Percentiles rank a stretch among this genome's conserved stretches.
Conservation (phyloP, 2,888 invertebrate species). For the Ecliptopera silaceata region DNA sequence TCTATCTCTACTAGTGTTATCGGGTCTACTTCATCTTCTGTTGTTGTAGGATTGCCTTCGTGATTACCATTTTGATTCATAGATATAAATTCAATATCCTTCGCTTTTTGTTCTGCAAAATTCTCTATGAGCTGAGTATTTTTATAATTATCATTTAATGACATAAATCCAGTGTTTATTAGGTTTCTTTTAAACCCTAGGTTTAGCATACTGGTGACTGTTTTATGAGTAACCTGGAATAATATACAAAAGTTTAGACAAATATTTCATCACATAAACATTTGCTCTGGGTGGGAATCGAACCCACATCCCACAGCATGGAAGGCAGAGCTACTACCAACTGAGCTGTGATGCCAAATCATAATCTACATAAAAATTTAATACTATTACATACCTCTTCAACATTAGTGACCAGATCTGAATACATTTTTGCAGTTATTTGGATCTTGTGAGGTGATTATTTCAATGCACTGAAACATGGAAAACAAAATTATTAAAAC, state of each 20-base stretch:
- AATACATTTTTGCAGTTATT: conserved; percentile 5
- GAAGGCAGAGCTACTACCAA: too few species aligned
- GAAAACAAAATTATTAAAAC: neutral
- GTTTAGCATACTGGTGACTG: conserved; percentile 10
- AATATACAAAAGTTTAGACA: neutral
- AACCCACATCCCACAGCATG: too few species aligned
- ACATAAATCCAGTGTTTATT: conserved; percentile 1
- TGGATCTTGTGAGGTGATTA: neutral
- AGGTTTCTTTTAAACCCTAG: conserved; percentile 1
- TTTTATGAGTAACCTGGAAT: conserved; percentile 10
- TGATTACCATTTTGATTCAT: neutral
- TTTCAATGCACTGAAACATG: neutral
- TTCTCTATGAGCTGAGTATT: neutral
- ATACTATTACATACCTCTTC: conserved; percentile 5
- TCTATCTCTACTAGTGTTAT: conserved; percentile 11
- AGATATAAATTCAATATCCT: conserved; percentile 6
- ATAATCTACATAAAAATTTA: too few species aligned
- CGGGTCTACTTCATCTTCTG: conserved; percentile 10
- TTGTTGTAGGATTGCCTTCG: neutral
- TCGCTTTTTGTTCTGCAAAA: neutral
- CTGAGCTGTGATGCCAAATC: too few species aligned
- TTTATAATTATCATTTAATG: neutral
- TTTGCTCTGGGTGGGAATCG: too few species aligned
- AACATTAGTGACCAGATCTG: conserved; percentile 8
- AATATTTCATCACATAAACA: too few species aligned